These are phyloP conservation scores for Lasioglossum calceatum DNA, from an alignment of 2,888 invertebrate genomes.

Conservation along the genomic window DNA sequence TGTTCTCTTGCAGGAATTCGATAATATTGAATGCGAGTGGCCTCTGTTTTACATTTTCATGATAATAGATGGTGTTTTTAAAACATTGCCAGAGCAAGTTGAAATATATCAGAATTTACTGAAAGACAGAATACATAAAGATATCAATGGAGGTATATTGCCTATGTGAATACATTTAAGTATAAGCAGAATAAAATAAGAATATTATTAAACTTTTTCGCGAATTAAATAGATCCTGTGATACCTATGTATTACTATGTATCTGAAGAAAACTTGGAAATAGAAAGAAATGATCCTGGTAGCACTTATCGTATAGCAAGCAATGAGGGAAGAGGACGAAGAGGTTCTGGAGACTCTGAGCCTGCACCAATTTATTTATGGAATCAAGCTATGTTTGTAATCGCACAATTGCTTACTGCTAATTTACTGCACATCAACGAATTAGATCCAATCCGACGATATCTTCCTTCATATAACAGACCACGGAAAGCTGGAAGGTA, in stretches of 20 bases:
- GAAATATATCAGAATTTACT: constrained; percentile 95
- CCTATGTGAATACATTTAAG: constrained; percentile 13
- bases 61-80: constrained; percentile 98
- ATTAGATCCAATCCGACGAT: constrained; percentile 97
- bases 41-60: constrained; percentile 98
- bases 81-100: constrained; percentile 94
- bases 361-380: constrained; percentile 85
- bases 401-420: constrained; percentile 95
- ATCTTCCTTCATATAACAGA: constrained; percentile 97
- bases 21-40: constrained; percentile 99
- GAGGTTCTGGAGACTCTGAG: constrained; percentile 73
- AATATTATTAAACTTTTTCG: constrained; percentile 19
- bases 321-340: constrained; percentile 85
- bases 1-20: constrained; percentile 89
- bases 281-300: constrained; percentile 90
- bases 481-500: constrained; percentile 96
- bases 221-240: constrained; percentile 89
- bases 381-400: constrained; percentile 98
- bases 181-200: constrained; percentile 7
- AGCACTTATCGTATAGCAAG: constrained; percentile 88
- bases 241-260: constrained; percentile 98
- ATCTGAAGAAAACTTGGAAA: constrained; percentile 89
- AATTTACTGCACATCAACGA: constrained; percentile 97
- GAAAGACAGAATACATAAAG: constrained; percentile 92
- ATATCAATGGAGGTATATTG: constrained; percentile 90